phyloP scores from a whole-genome alignment of 2,888 invertebrate species.

The Melinaea marsaeus region DNA sequence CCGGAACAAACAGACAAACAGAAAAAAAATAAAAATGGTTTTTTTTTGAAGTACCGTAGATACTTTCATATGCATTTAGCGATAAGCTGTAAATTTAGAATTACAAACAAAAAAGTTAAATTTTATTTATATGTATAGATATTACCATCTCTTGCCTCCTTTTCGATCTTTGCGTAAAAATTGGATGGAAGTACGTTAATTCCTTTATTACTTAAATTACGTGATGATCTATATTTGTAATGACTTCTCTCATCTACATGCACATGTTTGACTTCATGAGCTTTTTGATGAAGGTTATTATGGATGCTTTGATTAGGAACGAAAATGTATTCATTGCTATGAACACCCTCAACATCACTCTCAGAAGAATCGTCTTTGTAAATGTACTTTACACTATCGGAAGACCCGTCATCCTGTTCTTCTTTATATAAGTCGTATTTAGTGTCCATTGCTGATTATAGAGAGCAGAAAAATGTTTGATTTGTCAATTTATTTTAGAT shows the following conservation, averaged over 20 bases:
- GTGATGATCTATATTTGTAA: background rate
- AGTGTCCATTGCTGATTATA: background rate
- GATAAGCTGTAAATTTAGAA: too few species aligned
- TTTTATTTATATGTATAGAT: too few species aligned
- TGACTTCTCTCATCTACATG: background rate
- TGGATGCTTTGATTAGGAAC: background rate
- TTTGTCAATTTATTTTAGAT: background rate
- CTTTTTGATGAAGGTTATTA: background rate
- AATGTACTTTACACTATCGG: background rate
- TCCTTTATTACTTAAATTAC: background rate
- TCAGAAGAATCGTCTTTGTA: background rate
- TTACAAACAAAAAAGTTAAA: too few species aligned
- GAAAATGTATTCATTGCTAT: slow-evolving; percentile 1
- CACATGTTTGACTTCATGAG: background rate
- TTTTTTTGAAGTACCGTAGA: too few species aligned
- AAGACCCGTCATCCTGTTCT: background rate
- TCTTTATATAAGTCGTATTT: background rate
- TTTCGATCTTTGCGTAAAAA: background rate
- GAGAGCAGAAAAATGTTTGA: background rate
- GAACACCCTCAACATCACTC: background rate
- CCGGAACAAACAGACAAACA: too few species aligned
- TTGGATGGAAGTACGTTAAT: background rate
- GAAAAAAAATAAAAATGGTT: too few species aligned
- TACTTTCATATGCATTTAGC: too few species aligned
- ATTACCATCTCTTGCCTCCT: background rate